phyloP scores from a whole-genome alignment of 1,140 invertebrate species.

The Saxidomus purpurata region DNA sequence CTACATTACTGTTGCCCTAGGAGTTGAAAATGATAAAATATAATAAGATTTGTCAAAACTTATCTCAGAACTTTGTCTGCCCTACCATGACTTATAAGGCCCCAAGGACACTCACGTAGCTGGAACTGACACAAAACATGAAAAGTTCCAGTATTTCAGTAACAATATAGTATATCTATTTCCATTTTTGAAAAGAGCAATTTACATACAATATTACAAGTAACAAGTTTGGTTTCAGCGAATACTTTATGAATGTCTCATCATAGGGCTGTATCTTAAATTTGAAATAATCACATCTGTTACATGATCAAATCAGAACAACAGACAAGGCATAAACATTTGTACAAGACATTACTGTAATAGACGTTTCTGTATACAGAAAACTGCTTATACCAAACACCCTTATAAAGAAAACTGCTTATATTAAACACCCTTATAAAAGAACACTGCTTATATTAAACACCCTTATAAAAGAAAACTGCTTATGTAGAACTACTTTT shows the following conservation, averaged over 20 bases:
- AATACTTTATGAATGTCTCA: background rate
- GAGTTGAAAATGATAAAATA: conserved; percentile 50
- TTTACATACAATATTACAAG: conserved; percentile 4
- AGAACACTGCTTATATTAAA: too few species aligned
- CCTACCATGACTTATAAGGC: conserved; percentile 40
- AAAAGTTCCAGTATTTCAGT: background rate
- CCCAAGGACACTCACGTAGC: background rate
- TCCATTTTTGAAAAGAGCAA: conserved; percentile 11
- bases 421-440: too few species aligned
- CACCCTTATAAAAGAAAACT: too few species aligned
- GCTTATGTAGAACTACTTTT: too few species aligned
- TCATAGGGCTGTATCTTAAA: conserved; percentile 3
- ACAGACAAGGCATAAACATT: too few species aligned
- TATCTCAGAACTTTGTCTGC: conserved; percentile 55
- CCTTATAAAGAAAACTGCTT: too few species aligned
- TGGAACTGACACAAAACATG: conserved; percentile 16
- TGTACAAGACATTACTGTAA: too few species aligned
- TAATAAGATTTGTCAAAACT: conserved; percentile 56
- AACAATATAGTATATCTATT: conserved; percentile 25
- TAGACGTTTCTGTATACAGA: too few species aligned
- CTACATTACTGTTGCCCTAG: conserved; percentile 22
- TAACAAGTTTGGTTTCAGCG: background rate
- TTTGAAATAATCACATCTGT: background rate
- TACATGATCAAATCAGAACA: too few species aligned
- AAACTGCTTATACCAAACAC: too few species aligned